Evolutionary conservation across 2,888 invertebrate genomes (phyloP), one percentile per base, ranked within the genome.

Genomic region (Lithophane socia): DNA sequence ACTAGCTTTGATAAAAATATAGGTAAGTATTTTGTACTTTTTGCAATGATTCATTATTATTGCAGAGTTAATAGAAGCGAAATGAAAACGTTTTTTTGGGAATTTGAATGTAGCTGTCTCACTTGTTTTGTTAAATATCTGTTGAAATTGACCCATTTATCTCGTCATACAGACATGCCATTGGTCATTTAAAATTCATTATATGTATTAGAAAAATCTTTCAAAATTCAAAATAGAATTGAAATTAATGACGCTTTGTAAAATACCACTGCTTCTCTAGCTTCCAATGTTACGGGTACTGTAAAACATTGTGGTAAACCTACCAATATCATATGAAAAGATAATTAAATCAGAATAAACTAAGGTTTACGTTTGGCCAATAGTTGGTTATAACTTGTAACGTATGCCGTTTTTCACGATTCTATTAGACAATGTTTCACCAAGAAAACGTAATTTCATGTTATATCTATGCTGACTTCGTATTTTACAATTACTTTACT

Each of bases 171-270:
- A 37, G 37, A 37, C 37, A 37, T 73, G 24, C 37, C 54, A 75
- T 77, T 58, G 73, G 64, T 42, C 58, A 76, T 52, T 75, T 24
- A 0, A 64, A 68, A 54, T 60, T 68, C 16, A 52, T 49, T 37
- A 5, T 37, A 5, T 37, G 3, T 37, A 37, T 37, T 37, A 37
- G 37, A 60, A 5, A 29, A 47, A 44, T 49, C 8, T 60, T 65
- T 73, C 13, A 29, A 68, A 75, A 77, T 73, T 70, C 12, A 44
- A 37, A 37, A 37, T 37, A 37, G 37, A 37, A 16, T 68, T 66
- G 5, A 52, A 70, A 73, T 73, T 60, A 13, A 37, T 52, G n/a
- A 71, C 29, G 70, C 66, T 64, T 81, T 71, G 63, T 60, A 13
- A 54, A 29, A 42, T 49, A 16, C 42, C 54, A 54, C 58, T 73